Base-by-base conservation (phyloP, 2,797 vertebrate genomes). In the Rhincodon typus region DNA sequence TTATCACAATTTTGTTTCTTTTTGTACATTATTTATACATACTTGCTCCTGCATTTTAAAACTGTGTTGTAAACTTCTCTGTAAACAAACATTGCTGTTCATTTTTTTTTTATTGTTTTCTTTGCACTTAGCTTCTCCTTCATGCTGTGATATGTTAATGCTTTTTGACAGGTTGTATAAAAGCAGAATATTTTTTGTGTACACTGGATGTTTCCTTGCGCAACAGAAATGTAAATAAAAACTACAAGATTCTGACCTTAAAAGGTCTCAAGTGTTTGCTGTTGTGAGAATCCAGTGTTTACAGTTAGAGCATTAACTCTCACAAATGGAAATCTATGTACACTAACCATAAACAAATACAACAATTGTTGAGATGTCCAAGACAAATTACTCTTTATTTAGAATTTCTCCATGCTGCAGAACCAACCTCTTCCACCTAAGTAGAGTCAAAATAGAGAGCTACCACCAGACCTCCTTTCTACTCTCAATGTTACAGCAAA, bases 211-310 rank as follows among this genome's bases (percentile, higher is more conserved):
- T 96, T 96, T 96, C 96, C 96, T 96, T 94, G 95, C 74, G 74
- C 96, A 96, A 96, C 88, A 96, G 82, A 95, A 96, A 95, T 97
- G 96, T 97, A 97, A 97, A 97, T 97, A 95, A 95, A 95, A 17
- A 70, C 42, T 95, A 46, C 42, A 77, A 72, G 46, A 57, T 95
- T 95, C 94, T 95, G 94, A 95, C 25, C 53, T 95, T 74, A 53
- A 10, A 34, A 50, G 66, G n/a, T 69, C 66, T 93, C 27, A 34
- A 77, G 46, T 77, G 13, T 50, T 1, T 53, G 94, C 67, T 50
- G 69, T 74, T 74, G 25, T 50, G 30, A 30, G 25, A 34, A n/a
- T 42, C 6, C n/a, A 66, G n/a, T 12, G n/a, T 93, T 67, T n/a
- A 25, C 90, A 42, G n/a, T 91, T 34, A n/a, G 90, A 62, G 21